A percentile compares a stretch with the other conserved stretches of the same genome.
Evolutionary conservation across 2,888 invertebrate species (phyloP).

Genomic region (Yponomeuta cagnagella): DNA sequence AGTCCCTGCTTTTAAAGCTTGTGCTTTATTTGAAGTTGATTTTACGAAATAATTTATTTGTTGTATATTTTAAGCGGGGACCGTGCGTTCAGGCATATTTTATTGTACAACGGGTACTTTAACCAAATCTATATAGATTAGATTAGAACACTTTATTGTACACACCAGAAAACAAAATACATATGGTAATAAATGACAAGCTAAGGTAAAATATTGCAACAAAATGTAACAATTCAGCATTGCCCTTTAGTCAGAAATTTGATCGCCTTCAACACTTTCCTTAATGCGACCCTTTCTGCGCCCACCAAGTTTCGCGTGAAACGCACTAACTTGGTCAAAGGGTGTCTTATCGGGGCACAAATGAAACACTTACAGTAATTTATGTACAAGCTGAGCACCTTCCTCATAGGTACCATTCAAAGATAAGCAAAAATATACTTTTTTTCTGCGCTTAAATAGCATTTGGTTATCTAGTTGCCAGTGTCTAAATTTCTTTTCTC

Average conservation of each 20-base stretch:
- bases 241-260: neutral
- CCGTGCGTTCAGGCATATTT: too few relatives aligned
- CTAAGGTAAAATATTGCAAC: too few relatives aligned
- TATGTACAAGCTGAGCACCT: constrained; percentile 45
- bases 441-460: neutral
- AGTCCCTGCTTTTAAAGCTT: too few relatives aligned
- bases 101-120: too few relatives aligned
- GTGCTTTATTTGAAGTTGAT: too few relatives aligned
- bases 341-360: constrained; percentile 50
- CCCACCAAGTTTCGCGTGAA: constrained; percentile 40
- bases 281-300: neutral
- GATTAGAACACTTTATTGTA: too few relatives aligned
- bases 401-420: constrained; percentile 3
- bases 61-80: too few relatives aligned
- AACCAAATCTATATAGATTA: too few relatives aligned
- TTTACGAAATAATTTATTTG: too few relatives aligned
- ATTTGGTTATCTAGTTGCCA: neutral
- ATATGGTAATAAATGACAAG: too few relatives aligned
- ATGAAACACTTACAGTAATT: constrained; percentile 64
- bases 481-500: neutral
- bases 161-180: too few relatives aligned
- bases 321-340: constrained; percentile 35
- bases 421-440: constrained; percentile 1
- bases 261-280: neutral
- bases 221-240: neutral